Conservation (phyloP, 2,797 vertebrate genomes). For the Naso thynnoides region DNA sequence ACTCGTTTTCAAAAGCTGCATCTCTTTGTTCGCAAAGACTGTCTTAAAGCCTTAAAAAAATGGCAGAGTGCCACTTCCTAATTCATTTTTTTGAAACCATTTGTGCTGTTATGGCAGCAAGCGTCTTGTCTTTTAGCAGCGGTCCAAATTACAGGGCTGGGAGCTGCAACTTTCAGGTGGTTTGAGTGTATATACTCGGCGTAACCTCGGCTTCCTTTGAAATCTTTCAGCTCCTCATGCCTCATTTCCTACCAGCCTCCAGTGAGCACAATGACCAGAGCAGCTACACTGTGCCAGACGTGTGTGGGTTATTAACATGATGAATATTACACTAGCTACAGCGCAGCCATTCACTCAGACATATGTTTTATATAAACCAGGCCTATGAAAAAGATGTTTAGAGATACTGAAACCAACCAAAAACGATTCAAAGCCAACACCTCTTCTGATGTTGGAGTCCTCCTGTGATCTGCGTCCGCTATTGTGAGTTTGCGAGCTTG, state of each 20-base stretch:
- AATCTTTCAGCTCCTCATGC: constrained; percentile 65
- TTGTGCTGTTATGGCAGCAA: constrained; percentile 29
- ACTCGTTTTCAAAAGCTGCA: constrained; percentile 52
- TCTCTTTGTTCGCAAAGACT: constrained; percentile 42
- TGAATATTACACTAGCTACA: constrained; percentile 54
- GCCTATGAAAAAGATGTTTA: constrained; percentile 20
- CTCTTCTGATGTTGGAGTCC: constrained; percentile 18
- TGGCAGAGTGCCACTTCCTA: background rate
- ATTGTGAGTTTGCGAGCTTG: background rate
- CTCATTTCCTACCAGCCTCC: constrained; percentile 69
- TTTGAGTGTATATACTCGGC: constrained; percentile 29
- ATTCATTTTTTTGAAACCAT: background rate
- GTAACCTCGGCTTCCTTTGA: constrained; percentile 63
- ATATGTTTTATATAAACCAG: constrained; percentile 59
- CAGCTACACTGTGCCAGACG: constrained; percentile 56
- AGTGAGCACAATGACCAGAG: constrained; percentile 53
- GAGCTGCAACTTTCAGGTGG: constrained; percentile 65
- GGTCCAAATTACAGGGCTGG: constrained; percentile 64
- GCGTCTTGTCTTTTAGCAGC: constrained; percentile 42
- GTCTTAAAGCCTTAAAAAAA: constrained; percentile 23
- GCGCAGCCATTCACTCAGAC: constrained; percentile 40
- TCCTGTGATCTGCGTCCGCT: background rate
- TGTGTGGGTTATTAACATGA: constrained; percentile 69
- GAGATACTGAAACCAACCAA: constrained; percentile 27
- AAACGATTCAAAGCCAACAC: constrained; percentile 11